Percentiles rank a stretch among this genome's conserved stretches.
These are phyloP conservation scores for Somateria mollissima DNA, from an alignment of 2,797 vertebrate species.

Conservation along the genomic window DNA sequence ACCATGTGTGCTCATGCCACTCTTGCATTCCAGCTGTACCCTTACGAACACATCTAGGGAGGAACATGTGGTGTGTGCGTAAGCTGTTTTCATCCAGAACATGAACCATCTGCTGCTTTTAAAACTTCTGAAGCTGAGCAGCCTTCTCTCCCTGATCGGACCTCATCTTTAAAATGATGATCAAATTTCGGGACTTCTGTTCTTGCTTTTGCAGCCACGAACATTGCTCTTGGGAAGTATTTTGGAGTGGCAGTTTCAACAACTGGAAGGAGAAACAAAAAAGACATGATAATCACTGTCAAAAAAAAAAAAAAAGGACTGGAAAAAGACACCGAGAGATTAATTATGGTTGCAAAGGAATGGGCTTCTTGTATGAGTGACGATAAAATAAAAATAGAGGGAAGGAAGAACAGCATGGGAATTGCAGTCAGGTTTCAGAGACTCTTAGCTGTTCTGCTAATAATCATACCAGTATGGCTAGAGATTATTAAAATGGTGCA, in stretches of 20 bases:
- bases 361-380: background rate
- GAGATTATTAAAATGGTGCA: background rate
- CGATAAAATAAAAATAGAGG: background rate
- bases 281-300: slow-evolving; percentile 22
- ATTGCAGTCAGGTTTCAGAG: background rate
- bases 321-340: slow-evolving; percentile 19
- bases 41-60: background rate
- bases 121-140: slow-evolving; percentile 18
- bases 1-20: background rate
- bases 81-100: background rate
- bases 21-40: background rate
- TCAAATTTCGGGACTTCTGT: background rate
- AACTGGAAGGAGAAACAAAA: background rate
- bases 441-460: background rate
- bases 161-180: slow-evolving; percentile 17
- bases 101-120: slow-evolving; percentile 15
- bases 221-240: background rate
- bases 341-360: slow-evolving; percentile 12
- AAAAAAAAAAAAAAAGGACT: background rate
- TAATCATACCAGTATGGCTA: background rate
- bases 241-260: slow-evolving; percentile 20
- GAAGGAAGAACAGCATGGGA: background rate
- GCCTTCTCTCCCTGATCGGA: background rate
- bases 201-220: background rate
- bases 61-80: background rate